These are phyloP conservation scores for Porites lutea DNA, from an alignment of 64 coral and sea anemone species.

Conservation along the genomic window DNA sequence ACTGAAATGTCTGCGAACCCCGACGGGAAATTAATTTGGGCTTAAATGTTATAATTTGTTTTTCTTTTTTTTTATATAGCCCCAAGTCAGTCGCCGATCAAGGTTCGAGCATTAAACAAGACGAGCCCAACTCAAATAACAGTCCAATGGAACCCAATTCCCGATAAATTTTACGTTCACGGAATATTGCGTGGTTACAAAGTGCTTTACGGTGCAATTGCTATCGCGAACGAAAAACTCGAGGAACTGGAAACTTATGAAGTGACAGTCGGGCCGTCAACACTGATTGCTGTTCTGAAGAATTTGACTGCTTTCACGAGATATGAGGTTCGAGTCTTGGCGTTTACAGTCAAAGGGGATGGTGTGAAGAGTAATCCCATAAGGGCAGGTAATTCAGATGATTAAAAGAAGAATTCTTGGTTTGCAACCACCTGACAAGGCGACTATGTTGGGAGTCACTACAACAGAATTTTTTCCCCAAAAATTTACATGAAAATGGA, in stretches of 20 bases:
- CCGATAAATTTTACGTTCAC: conserved; percentile 74
- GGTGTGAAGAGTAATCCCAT: conserved; percentile 63
- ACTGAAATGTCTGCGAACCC: too few relatives aligned
- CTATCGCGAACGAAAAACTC: conserved; percentile 32
- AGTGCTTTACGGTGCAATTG: conserved; percentile 73
- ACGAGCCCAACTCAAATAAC: conserved; percentile 76
- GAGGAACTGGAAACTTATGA: not conserved
- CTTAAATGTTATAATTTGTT: not conserved
- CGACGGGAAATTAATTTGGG: too few relatives aligned
- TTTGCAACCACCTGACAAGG: too few relatives aligned
- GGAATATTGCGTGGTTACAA: conserved; percentile 83
- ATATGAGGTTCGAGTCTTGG: conserved; percentile 82
- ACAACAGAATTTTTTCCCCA: too few relatives aligned
- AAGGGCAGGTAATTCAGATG: conserved; percentile 66
- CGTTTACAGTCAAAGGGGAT: conserved; percentile 88
- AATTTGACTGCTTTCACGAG: conserved; percentile 76
- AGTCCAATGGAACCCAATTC: conserved; percentile 76
- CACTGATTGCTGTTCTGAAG: conserved; percentile 18
- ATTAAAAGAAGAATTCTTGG: too few relatives aligned
- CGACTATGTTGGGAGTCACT: too few relatives aligned
- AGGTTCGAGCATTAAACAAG: conserved; percentile 68
- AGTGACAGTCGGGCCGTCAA: conserved; percentile 13
- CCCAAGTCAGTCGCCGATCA: conserved; percentile 73
- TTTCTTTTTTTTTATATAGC: conserved; percentile 42
- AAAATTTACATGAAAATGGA: too few relatives aligned